Base-by-base conservation (phyloP, 2,888 invertebrate genomes). In the Frankliniella fusca region DNA sequence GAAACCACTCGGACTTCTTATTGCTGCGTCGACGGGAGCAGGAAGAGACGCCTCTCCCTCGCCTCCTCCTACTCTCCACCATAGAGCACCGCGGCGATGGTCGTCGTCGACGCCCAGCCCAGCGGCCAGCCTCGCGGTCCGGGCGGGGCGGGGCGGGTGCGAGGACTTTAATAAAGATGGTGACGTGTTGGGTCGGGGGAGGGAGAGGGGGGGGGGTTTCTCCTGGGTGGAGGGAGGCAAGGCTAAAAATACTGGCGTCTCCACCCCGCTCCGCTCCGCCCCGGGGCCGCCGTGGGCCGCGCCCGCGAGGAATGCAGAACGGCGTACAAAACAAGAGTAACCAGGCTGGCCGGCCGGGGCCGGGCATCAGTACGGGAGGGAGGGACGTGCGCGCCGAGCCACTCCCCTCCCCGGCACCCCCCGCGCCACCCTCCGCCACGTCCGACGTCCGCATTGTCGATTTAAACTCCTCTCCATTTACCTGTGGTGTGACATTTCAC, bases 291-390 rank as follows among this genome's bases (percentile, higher is more conserved):
- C 54, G 54, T 9, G 54, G 18, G 18, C 5, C 15, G 54, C 54
- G 54, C 54, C 54, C 70, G 27, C 27, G 11, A 76, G 70, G 70
- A 76, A 76, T 76, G 70, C 70, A 27, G 23, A 76, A 27, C 70
- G 70, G 23, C 70, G 27, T 76, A 27, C 70, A 76, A 76, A 76
- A 76, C 70, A 76, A 76, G 70, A 23, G 70, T 27, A 76, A 27
- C 61, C 61, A 18, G 61, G 61, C 61, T 11, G 61, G 20, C 61
- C 38, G 38, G 38, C 3, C 38, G 3, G 38, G 38, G 61, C n/a
- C n/a, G n/a, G n/a, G n/a, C n/a, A n/a, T n/a, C 61, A 61, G 61
- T 38, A 61, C 18, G 61, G 61, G 61, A 18, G 15, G 10, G 61
- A n/a, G 61, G 54, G 54, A 54, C 3, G 54, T 18, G 8, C 54